Evolutionary conservation across 2,113 vertebrate species (phyloP).

Genomic region (Hiodon alosoides): DNA sequence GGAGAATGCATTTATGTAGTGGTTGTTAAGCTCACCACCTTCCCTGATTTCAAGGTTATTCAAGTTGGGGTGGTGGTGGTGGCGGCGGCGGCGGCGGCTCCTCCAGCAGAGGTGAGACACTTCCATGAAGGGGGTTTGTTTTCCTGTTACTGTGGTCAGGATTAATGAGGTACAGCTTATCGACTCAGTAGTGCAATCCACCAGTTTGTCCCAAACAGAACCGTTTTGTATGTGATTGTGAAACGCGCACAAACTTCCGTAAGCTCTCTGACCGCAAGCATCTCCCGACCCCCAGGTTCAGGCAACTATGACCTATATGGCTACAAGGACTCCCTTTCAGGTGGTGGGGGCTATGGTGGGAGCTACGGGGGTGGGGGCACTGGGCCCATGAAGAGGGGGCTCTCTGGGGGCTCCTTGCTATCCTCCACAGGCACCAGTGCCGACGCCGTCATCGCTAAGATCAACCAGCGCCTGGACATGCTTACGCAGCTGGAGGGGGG

Average conservation of each 20-base stretch:
- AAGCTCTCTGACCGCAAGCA: no score
- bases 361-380: slow-evolving; percentile 28
- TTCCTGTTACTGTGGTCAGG: no score
- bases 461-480: slow-evolving; percentile 84
- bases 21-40: neutral
- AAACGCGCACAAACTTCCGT: neutral
- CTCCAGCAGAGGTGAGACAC: slow-evolving; percentile 55
- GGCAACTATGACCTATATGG: slow-evolving; percentile 57
- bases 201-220: no score
- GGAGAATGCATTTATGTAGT: neutral
- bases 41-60: slow-evolving; percentile 48
- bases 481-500: slow-evolving; percentile 61
- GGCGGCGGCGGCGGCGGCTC: slow-evolving; percentile 22
- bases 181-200: neutral
- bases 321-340: slow-evolving; percentile 62
- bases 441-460: slow-evolving; percentile 76
- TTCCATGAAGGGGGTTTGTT: neutral
- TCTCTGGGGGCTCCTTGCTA: slow-evolving; percentile 49
- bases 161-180: neutral
- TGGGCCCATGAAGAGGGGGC: slow-evolving; percentile 56
- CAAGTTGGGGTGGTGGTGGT: slow-evolving; percentile 59
- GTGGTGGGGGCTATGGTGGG: slow-evolving; percentile 52
- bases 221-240: neutral
- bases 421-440: slow-evolving; percentile 59
- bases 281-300: slow-evolving; percentile 43